These are phyloP conservation scores for Notarius quadriscutis DNA, from an alignment of 2,113 vertebrate species.

Conservation along the genomic window DNA sequence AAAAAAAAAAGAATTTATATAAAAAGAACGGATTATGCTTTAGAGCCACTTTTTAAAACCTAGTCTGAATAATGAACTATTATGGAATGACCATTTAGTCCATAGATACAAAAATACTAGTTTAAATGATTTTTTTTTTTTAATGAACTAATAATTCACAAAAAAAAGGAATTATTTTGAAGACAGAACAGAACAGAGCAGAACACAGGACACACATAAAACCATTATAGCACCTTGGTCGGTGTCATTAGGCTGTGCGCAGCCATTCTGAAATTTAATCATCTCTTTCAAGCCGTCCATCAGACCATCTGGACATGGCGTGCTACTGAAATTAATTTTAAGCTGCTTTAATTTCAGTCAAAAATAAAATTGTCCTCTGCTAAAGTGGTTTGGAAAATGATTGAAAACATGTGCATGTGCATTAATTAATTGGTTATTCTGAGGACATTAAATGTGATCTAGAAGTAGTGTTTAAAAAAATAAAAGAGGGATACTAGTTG, in stretches of 20 bases:
- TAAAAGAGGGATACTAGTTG: not conserved
- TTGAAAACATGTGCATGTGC: not conserved
- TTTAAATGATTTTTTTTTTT: conserved; percentile 7
- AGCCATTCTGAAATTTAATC: not conserved
- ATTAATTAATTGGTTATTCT: not conserved
- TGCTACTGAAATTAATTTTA: not conserved
- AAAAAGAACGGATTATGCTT: conserved; percentile 35
- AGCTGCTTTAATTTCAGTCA: not conserved
- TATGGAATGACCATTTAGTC: not conserved
- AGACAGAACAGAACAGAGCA: conserved; percentile 21
- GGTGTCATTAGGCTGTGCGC: not conserved
- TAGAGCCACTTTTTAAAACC: conserved; percentile 31
- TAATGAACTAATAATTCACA: conserved; percentile 10
- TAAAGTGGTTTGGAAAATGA: not conserved
- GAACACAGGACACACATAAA: conserved; percentile 22
- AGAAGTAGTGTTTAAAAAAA: not conserved
- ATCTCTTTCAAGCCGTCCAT: not conserved
- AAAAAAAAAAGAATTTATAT: not conserved
- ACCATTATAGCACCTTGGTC: conserved; percentile 7
- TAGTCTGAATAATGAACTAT: conserved; percentile 38
- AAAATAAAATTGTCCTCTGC: not conserved
- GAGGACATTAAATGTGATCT: not conserved
- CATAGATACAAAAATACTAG: not conserved
- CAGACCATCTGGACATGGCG: not conserved
- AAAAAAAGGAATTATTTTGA: conserved; percentile 15